Conservation (phyloP, 2,113 vertebrate species). For the Phylloscopus trochilus region DNA sequence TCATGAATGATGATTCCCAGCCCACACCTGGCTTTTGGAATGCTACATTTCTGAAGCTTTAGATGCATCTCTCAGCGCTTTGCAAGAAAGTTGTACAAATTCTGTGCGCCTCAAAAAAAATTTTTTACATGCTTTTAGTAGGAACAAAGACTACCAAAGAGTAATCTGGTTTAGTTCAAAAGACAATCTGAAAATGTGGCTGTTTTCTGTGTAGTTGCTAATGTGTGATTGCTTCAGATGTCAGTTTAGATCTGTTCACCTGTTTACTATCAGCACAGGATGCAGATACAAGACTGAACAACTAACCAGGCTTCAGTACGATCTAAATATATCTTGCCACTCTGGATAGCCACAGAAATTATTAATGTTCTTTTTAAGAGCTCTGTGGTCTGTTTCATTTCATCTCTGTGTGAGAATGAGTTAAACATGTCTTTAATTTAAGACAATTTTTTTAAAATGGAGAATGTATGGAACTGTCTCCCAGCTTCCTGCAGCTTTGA, state of each 20-base stretch:
- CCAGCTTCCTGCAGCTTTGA: not conserved
- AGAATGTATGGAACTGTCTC: not conserved
- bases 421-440: not conserved
- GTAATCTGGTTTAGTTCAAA: not conserved
- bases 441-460: not conserved
- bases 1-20: constrained; percentile 42
- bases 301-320: not conserved
- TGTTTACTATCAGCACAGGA: not conserved
- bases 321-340: not conserved
- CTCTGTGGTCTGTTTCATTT: not conserved
- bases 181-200: not conserved
- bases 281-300: not conserved
- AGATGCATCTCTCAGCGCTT: constrained; percentile 14
- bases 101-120: not conserved
- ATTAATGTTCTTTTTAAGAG: not conserved
- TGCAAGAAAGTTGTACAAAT: not conserved
- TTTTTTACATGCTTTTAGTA: not conserved
- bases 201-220: not conserved
- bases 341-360: not conserved
- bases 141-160: not conserved
- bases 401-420: not conserved
- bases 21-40: constrained; percentile 47
- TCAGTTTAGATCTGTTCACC: not conserved
- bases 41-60: constrained; percentile 31
- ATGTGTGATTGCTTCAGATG: not conserved